A percentile compares a stretch with the other conserved stretches of the same genome.
phyloP scores from a whole-genome alignment of 2,113 vertebrate genomes.

The Suncus etruscus region DNA sequence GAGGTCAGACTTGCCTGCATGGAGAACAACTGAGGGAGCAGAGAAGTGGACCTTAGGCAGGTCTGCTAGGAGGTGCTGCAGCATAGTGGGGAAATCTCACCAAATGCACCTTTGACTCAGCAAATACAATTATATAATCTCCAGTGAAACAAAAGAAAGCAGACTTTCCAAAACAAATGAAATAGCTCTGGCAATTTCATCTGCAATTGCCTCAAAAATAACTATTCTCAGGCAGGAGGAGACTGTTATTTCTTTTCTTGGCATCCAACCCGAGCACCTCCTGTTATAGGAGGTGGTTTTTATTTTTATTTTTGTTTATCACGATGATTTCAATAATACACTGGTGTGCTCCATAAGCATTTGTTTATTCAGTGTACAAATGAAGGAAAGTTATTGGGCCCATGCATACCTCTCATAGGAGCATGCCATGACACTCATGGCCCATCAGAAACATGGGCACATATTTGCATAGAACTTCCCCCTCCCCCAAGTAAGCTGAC shows the following conservation, averaged over 20 bases:
- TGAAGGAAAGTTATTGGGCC: neutral
- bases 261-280: neutral
- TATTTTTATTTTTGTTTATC: neutral
- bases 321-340: neutral
- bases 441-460: neutral
- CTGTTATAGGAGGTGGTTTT: too few species aligned
- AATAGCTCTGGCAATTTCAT: slow-evolving; percentile 11
- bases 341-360: neutral
- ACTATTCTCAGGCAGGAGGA: neutral
- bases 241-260: neutral
- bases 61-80: neutral
- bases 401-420: neutral
- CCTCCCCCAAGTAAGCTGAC: neutral
- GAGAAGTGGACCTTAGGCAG: neutral
- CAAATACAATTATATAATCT: neutral
- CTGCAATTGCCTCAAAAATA: slow-evolving; percentile 10
- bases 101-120: neutral
- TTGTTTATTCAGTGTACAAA: neutral
- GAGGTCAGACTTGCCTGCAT: neutral
- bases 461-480: neutral
- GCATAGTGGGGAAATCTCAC: neutral
- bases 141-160: neutral
- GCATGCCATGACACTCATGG: too few species aligned
- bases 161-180: neutral
- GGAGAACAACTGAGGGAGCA: neutral